Evolutionary conservation across 2,113 vertebrate species (phyloP).

Genomic region (Narcine bancroftii): DNA sequence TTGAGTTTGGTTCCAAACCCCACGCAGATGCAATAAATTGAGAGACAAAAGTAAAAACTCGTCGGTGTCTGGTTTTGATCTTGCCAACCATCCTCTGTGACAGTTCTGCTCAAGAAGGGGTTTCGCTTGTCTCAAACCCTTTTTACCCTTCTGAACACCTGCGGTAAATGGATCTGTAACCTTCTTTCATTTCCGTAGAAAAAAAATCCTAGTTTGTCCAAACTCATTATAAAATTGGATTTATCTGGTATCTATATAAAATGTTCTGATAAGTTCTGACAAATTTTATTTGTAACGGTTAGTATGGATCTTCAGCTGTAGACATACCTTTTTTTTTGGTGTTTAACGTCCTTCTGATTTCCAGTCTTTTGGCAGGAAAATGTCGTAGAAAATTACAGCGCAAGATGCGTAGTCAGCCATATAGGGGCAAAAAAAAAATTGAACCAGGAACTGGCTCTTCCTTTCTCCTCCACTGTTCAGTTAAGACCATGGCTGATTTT

Average conservation of each 20-base stretch:
- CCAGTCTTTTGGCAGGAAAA: too few relatives aligned
- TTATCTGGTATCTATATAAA: too few relatives aligned
- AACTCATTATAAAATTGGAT: not conserved
- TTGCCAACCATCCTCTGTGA: not conserved
- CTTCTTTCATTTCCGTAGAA: too few relatives aligned
- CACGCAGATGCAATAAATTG: not conserved
- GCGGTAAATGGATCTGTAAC: not conserved
- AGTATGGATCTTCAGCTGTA: not conserved
- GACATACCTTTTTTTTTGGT: not conserved
- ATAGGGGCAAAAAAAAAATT: too few relatives aligned
- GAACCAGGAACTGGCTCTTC: too few relatives aligned
- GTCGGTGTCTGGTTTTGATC: not conserved
- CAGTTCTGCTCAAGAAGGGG: not conserved
- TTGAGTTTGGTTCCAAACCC: not conserved
- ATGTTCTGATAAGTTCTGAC: not conserved
- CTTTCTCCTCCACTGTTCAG: too few relatives aligned
- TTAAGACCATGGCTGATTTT: too few relatives aligned
- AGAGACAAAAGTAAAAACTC: not conserved
- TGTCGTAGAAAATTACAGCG: too few relatives aligned
- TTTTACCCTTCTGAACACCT: not conserved
- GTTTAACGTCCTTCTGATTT: not conserved
- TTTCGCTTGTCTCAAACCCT: not conserved
- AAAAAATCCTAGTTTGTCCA: not conserved
- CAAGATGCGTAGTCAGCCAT: too few relatives aligned
- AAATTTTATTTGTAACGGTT: not conserved